A percentile compares a stretch with the other conserved stretches of the same genome.
phyloP scores from a whole-genome alignment of 2,113 vertebrate species.

The Struthio camelus region DNA sequence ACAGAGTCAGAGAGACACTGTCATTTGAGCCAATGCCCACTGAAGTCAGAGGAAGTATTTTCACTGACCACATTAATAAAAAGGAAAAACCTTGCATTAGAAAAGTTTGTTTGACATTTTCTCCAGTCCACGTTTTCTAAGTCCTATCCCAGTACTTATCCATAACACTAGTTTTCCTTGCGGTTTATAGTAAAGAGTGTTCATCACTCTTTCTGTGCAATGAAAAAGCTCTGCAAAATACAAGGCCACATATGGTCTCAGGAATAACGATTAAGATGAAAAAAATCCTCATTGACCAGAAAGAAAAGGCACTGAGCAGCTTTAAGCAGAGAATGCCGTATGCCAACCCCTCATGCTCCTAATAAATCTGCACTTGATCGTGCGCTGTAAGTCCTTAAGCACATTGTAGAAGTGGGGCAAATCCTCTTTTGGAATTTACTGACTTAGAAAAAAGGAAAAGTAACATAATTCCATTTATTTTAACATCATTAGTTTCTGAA shows the following conservation, averaged over 20 bases:
- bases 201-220: neutral
- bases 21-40: neutral
- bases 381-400: constrained; percentile 7
- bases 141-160: neutral
- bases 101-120: neutral
- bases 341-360: neutral
- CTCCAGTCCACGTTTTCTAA: accelerated
- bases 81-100: neutral
- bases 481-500: constrained; percentile 16
- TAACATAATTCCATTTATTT: constrained; percentile 39
- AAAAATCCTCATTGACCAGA: neutral
- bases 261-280: neutral
- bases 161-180: neutral
- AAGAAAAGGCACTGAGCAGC: neutral
- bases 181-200: neutral
- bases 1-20: neutral
- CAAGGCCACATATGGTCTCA: neutral
- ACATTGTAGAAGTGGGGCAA: constrained; percentile 20
- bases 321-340: neutral
- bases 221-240: neutral
- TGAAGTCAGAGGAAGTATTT: neutral
- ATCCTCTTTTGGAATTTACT: constrained; percentile 33
- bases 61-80: neutral
- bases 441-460: constrained; percentile 2
- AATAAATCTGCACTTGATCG: neutral